Percentiles rank a stretch among this genome's conserved stretches.
These are phyloP conservation scores for Actinopyga echinites DNA, from an alignment of 53 echinoderm and acorn worm species.

Conservation along the genomic window DNA sequence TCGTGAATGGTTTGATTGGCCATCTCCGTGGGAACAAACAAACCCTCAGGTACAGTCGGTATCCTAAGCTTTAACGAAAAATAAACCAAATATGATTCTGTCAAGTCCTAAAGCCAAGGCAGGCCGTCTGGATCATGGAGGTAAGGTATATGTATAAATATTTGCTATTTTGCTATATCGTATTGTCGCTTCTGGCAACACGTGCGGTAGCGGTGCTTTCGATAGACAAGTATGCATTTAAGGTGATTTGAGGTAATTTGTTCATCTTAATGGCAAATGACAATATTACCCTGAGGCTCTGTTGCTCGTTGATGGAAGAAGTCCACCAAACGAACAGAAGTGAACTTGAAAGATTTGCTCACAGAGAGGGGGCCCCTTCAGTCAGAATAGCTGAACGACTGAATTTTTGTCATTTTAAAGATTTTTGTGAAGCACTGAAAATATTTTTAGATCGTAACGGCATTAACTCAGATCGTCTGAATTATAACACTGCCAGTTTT, in stretches of 20 bases:
- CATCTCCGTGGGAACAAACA: conserved; percentile 2
- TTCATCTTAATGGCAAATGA: conserved; percentile 21
- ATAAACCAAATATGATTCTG: conserved; percentile 14
- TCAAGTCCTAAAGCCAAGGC: conserved; percentile 1
- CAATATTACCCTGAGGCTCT: neutral
- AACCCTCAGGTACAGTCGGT: neutral
- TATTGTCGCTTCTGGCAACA: neutral
- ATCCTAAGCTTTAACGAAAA: neutral
- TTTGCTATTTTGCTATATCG: conserved; percentile 20
- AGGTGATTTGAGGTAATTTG: conserved; percentile 16
- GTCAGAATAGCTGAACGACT: no score
- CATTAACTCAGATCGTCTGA: no score
- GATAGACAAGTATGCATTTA: conserved; percentile 11
- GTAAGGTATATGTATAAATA: conserved; percentile 32
- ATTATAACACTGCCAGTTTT: no score
- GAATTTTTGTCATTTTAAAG: no score
- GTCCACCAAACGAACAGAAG: neutral
- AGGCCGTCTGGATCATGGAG: conserved; percentile 3
- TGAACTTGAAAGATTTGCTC: no score
- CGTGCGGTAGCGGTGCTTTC: conserved; percentile 21
- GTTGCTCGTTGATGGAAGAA: neutral
- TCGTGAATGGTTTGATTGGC: neutral
- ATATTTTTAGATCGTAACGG: no score
- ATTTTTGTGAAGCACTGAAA: no score
- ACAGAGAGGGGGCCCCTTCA: no score